Conservation (phyloP, 1,140 invertebrate species). For the Eriosoma lanigerum region DNA sequence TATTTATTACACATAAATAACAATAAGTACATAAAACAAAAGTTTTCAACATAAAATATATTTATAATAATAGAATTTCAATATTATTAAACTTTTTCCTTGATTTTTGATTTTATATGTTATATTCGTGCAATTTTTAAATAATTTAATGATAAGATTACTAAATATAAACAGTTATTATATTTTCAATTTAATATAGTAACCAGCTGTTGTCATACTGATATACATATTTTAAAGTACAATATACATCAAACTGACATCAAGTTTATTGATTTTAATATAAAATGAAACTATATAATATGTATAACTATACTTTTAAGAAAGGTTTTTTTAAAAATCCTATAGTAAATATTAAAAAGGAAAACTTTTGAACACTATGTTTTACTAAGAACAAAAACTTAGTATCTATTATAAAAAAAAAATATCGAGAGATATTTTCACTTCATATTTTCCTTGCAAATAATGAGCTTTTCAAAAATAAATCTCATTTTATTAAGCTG, state of each 20-base stretch:
- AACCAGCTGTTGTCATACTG: too few relatives aligned
- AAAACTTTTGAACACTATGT: slow-evolving; percentile 6
- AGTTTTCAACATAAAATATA: too few relatives aligned
- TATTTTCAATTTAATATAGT: too few relatives aligned
- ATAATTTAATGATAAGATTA: too few relatives aligned
- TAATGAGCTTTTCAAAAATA: slow-evolving; percentile 12
- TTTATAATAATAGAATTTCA: too few relatives aligned
- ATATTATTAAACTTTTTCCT: too few relatives aligned
- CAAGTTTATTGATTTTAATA: neutral
- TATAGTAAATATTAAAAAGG: slow-evolving; percentile 3
- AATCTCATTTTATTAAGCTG: slow-evolving; percentile 1
- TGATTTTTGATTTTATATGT: too few relatives aligned
- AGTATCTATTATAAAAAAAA: slow-evolving; percentile 12
- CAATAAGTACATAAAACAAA: too few relatives aligned
- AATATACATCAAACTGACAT: neutral
- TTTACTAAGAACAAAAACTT: neutral
- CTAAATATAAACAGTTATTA: too few relatives aligned
- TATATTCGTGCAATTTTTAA: too few relatives aligned
- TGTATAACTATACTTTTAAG: neutral
- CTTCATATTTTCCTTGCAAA: neutral
- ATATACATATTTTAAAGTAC: neutral
- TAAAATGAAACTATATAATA: neutral
- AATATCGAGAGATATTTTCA: slow-evolving; percentile 9
- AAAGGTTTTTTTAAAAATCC: neutral
- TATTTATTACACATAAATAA: too few relatives aligned